Evolutionary conservation across 2,113 vertebrate species (phyloP), one percentile per base, ranked within the genome.

Genomic region (Phyllostomus discolor): DNA sequence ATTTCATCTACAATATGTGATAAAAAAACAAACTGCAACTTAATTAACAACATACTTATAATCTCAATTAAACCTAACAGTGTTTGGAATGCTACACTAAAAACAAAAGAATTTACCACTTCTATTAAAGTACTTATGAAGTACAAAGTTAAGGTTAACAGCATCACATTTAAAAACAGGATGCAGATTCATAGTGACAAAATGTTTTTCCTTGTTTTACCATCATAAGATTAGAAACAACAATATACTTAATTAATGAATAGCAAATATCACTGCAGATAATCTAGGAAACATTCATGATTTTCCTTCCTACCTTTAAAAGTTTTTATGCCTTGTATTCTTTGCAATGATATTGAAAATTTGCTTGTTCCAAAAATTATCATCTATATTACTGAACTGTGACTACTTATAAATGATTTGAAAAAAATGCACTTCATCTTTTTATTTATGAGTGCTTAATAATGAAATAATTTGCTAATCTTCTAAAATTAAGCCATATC

Each of bases 111-210:
- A 88, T n/a, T 28, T 64, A 83, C 20, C 19, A 50, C 17, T 88
- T 96, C 69, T 91, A 64, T 46, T 50, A 43, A 62, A 76, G 46
- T 41, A 88, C 1, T 43, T 66, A 80, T 0, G 7, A 35, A 91
- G 62, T 64, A 94, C 11, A 97, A 83, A 91, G 33, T 92, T 96
- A 95, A 95, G 72, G 19, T 20, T 66, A 94, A 33, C 46, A 41
- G 12, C 41, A 94, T 43, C 70, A 54, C 20, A 79, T 69, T 67
- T 95, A 57, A 91, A 95, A 86, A 26, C 4, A 76, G 57, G 28
- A 88, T 82, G 10, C 9, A 88, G 11, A 81, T 38, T 70, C 31
- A 85, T 4, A 64, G 7, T 64, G 52, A 80, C 66, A 14, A 78
- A 84, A 54, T 62, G 20, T 48, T 75, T 82, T 69, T 95, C 83